Evolutionary conservation across 2,888 invertebrate genomes (phyloP), one percentile per base, ranked within the genome.

Genomic region (Cynaeus angustus): DNA sequence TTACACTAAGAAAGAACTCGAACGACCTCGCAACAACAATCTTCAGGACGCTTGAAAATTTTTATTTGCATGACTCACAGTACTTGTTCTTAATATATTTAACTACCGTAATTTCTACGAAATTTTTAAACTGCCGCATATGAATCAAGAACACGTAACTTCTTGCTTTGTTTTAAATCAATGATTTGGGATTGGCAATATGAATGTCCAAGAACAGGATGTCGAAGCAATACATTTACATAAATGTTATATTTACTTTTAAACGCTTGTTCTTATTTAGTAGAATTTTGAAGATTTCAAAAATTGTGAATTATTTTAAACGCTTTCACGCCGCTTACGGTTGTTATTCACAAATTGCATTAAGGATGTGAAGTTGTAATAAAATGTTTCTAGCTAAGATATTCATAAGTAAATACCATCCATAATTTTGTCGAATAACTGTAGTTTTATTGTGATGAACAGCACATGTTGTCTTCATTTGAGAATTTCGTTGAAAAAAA

Each of bases 181-280:
- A 48, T 37, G 14, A 10, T 26, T 37, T 56, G 41, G 37, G 41
- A 41, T 43, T 10, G 43, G 56, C 14, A 41, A 45, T 30, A 59
- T 46, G 59, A 59, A 45, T 58, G 38, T 59, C 72, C 68, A 66
- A 70, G 73, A 73, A 73, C 43, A 43, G 58, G 58, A 58, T 45
- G 58, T 58, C 21, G 38, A 8, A 43, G 45, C 41, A 13, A 21
- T 28, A 12, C 8, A 58, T 58, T 58, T 58, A 33, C 7, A 28
- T 28, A 28, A 28, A 28, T 28, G n/a, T n/a, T n/a, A n/a, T n/a
- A n/a, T 28, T 28, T 4, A 4, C 7, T 33, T 6, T n/a, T 7
- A 7, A 33, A 33, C 33, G 3, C 6, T 33, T n/a, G 33, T 33
- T 9, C 33, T 9, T 28, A n/a, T 33, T 33, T 33, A 9, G 6